phyloP scores from a whole-genome alignment of 1,140 invertebrate genomes.

The Leucophenga varia region DNA sequence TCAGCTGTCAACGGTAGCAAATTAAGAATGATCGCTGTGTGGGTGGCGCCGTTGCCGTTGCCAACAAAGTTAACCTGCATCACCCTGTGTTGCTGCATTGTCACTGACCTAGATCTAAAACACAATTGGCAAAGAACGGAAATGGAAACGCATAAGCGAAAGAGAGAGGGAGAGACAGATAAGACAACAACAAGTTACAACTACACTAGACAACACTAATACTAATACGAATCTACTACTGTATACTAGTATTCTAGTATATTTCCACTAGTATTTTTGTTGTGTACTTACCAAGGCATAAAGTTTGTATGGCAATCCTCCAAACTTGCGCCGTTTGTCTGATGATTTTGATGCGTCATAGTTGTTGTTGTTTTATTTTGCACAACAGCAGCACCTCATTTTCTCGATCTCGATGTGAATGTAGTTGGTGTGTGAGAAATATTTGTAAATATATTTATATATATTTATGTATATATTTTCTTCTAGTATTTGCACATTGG shows the following conservation, averaged over 20 bases:
- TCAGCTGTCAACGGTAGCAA: slow-evolving; percentile 18
- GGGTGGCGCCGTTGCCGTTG: slow-evolving; percentile 12
- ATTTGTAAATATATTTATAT: too few relatives aligned
- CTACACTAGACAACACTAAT: too few relatives aligned
- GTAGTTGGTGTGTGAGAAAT: too few relatives aligned
- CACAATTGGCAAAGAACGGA: slow-evolving; percentile 13
- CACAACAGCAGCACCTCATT: slow-evolving; percentile 54
- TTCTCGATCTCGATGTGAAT: too few relatives aligned
- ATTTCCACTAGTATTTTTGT: too few relatives aligned
- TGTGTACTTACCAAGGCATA: slow-evolving; percentile 99
- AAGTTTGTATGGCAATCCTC: slow-evolving; percentile 99
- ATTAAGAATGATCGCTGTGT: slow-evolving; percentile 7
- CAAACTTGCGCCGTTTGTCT: slow-evolving; percentile 99
- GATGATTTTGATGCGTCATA: slow-evolving; percentile 97
- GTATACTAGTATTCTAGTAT: too few relatives aligned
- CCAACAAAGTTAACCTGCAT: neutral
- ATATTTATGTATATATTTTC: too few relatives aligned
- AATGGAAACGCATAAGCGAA: slow-evolving; percentile 16
- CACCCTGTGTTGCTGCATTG: slow-evolving; percentile 25
- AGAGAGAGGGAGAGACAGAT: too few relatives aligned
- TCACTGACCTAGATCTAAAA: slow-evolving; percentile 42
- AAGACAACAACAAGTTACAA: too few relatives aligned
- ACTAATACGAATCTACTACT: too few relatives aligned
- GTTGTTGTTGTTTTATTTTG: slow-evolving; percentile 64
- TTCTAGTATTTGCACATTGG: too few relatives aligned